These are phyloP conservation scores for Boleophthalmus pectinirostris DNA, from an alignment of 2,113 vertebrate genomes.

Conservation along the genomic window DNA sequence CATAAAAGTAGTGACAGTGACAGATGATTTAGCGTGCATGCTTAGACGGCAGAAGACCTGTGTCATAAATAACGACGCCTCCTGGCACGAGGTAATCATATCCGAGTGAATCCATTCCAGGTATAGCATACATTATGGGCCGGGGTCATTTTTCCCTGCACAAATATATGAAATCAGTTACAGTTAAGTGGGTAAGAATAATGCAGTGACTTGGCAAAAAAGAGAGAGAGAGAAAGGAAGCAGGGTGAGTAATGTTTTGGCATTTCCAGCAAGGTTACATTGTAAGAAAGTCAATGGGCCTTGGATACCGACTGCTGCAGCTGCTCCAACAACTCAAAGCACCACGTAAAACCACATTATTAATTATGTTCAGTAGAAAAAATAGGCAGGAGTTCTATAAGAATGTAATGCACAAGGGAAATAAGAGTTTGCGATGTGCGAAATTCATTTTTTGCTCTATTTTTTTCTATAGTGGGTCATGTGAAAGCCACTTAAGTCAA, in stretches of 20 bases:
- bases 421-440: neutral
- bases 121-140: constrained; percentile 38
- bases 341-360: constrained; percentile 39
- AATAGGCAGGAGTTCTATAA: constrained; percentile 10
- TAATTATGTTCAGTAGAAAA: constrained; percentile 28
- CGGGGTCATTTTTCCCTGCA: constrained; percentile 24
- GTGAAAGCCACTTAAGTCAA: neutral
- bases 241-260: constrained; percentile 61
- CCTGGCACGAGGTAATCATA: constrained; percentile 54
- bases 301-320: constrained; percentile 36
- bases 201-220: constrained; percentile 53
- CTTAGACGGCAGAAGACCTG: constrained; percentile 39
- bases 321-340: constrained; percentile 39
- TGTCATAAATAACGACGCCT: constrained; percentile 60
- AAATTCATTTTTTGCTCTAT: neutral
- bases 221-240: constrained; percentile 1
- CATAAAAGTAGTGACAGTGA: constrained; percentile 63
- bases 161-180: constrained; percentile 61
- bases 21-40: constrained; percentile 26
- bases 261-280: constrained; percentile 62
- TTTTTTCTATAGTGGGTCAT: neutral
- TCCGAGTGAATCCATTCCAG: constrained; percentile 63
- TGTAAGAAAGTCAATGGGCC: constrained; percentile 50
- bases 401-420: neutral
- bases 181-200: constrained; percentile 58